Evolutionary conservation across 2,888 invertebrate species (phyloP).

Genomic region (Bugulina stolonifera): DNA sequence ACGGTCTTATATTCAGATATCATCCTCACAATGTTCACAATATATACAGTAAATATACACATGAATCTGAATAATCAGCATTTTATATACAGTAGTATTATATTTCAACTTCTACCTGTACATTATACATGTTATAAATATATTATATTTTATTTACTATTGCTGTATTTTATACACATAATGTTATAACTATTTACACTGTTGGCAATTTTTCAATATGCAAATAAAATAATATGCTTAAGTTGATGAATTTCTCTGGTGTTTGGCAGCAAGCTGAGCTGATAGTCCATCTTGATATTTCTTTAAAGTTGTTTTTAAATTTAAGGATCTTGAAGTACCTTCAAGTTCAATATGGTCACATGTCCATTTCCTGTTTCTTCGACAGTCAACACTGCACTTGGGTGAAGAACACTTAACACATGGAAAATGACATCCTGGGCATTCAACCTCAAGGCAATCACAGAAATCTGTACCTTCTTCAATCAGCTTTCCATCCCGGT

Average conservation of each 20-base stretch:
- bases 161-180: too few relatives aligned
- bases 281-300: neutral
- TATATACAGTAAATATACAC: too few relatives aligned
- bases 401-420: conserved; percentile 54
- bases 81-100: too few relatives aligned
- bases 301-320: conserved; percentile 1
- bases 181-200: too few relatives aligned
- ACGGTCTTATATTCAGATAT: too few relatives aligned
- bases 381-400: conserved; percentile 50
- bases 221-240: too few relatives aligned
- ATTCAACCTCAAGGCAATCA: conserved; percentile 72
- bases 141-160: too few relatives aligned
- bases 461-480: conserved; percentile 66
- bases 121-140: too few relatives aligned
- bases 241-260: neutral
- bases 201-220: too few relatives aligned
- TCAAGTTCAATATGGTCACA: conserved; percentile 47
- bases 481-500: conserved; percentile 43
- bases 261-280: conserved; percentile 7
- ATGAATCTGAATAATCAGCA: too few relatives aligned
- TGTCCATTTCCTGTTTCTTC: conserved; percentile 44
- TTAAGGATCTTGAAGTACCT: conserved; percentile 36
- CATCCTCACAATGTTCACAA: too few relatives aligned
- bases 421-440: conserved; percentile 75
- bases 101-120: too few relatives aligned